Base-by-base conservation (phyloP, 2,797 vertebrate species). In the Gobionotothen gibberifrons region DNA sequence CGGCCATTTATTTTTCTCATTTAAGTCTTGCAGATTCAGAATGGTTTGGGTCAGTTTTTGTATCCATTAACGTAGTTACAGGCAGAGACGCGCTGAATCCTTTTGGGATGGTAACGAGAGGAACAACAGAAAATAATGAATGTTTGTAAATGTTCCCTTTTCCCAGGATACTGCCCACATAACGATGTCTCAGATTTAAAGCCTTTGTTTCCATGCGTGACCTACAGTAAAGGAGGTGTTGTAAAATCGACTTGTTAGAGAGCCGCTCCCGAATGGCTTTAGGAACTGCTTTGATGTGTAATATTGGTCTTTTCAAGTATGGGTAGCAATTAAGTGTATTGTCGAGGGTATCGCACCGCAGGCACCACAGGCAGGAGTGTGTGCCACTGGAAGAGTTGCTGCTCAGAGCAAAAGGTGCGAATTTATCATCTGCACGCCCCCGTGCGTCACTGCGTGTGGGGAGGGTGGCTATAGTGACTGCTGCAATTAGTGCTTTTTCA, bases 261-360 rank as follows among this genome's bases (percentile, higher is more conserved):
- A 87, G 79, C 71, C 78, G 74, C 83, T 80, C 76, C 79, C 81
- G 87, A 72, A 92, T 87, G 79, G 90, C 87, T 90, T 69, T 53
- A 86, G 90, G 91, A 88, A 63, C 83, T 56, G 89, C 91, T 94
- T 93, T 94, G 91, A 94, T 93, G 93, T 94, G 85, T 73, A 78
- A 80, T 89, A 85, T 84, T 87, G 85, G 82, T 84, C 90, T 91
- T 90, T 91, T 89, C 83, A 91, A 90, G 87, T 88, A 83, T 74
- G 87, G 86, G 68, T 77, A 76, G 90, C 89, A 91, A 93, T 93
- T 91, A 92, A 87, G 86, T 85, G 79, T 82, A 86, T 84, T 83
- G 90, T 91, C 71, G 84, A 46, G 85, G 82, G 83, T 59, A 75
- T 80, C 64, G 78, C 89, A 73, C 86, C 83, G 78, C 88, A 83